These are phyloP conservation scores for Brachypalpus laphriformis DNA, from an alignment of 2,888 invertebrate species.

Conservation along the genomic window DNA sequence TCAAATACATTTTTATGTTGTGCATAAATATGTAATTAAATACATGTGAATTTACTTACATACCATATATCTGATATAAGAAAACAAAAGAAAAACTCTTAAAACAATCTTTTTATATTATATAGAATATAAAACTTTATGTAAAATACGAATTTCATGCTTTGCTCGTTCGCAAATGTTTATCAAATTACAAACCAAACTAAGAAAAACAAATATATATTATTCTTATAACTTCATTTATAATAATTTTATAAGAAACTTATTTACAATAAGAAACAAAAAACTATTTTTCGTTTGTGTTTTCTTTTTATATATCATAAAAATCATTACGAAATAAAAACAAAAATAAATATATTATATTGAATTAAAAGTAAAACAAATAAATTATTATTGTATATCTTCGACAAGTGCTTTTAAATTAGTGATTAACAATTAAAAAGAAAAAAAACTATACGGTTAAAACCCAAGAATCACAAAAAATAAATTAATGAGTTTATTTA, in stretches of 20 bases:
- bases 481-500: slow-evolving; percentile 34
- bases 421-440: slow-evolving; percentile 58
- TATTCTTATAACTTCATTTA: slow-evolving; percentile 25
- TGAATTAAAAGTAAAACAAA: slow-evolving; percentile 30
- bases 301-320: slow-evolving; percentile 7
- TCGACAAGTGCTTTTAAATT: slow-evolving; percentile 73
- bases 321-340: slow-evolving; percentile 11
- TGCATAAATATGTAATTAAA: slow-evolving; percentile 11
- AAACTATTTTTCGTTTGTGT: not conserved
- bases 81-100: slow-evolving; percentile 7
- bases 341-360: slow-evolving; percentile 27
- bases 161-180: slow-evolving; percentile 66
- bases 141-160: slow-evolving; percentile 55
- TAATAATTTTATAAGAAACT: slow-evolving; percentile 4
- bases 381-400: slow-evolving; percentile 62
- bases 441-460: slow-evolving; percentile 17
- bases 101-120: slow-evolving; percentile 44
- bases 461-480: slow-evolving; percentile 8
- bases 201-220: slow-evolving; percentile 6
- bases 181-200: slow-evolving; percentile 24
- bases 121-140: slow-evolving; percentile 12
- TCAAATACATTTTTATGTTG: slow-evolving; percentile 31
- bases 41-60: slow-evolving; percentile 8
- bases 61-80: slow-evolving; percentile 7
- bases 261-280: slow-evolving; percentile 4